Base-by-base conservation (phyloP, 2,797 vertebrate species). In the Perodicticus potto region DNA sequence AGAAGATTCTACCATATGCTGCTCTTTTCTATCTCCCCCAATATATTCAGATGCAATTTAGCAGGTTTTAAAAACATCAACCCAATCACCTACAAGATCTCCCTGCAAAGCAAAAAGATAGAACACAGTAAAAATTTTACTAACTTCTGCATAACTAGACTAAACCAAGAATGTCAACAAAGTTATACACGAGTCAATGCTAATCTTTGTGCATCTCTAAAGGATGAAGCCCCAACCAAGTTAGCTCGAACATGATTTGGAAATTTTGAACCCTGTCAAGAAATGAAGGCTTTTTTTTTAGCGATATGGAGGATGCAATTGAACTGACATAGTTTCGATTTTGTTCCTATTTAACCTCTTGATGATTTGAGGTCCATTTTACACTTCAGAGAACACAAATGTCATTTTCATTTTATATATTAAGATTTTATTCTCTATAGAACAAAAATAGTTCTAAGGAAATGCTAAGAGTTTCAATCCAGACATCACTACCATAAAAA, bases 341-440 rank as follows among this genome's bases (percentile, higher is more conserved):
- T 97, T 96, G 67, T 87, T 96, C 74, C 74, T 88, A 84, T 87
- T 91, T 96, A 95, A 94, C 57, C 27, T 80, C 91, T 86, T 96
- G 84, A 94, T 95, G 80, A 97, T 96, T 97, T 97, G 61, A 96
- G 78, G 85, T 87, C 76, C 57, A 96, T 97, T 97, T 97, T 97
- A 97, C 61, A 97, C 95, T 96, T 97, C 95, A 96, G 89, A 97
- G 93, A 96, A 95, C 76, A 43, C 72, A 95, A 97, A 94, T 91
- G 57, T 93, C 83, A 95, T 93, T 97, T 94, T 95, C 89, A 96
- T 91, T 91, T 91, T 95, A 92, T 95, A 92, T 86, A 95, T 96
- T 96, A 97, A 97, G 78, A 95, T 96, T 96, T 89, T 90, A 96
- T 86, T 96, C 95, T 92, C 93, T 76, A 81, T n/a, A 63, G 90